Evolutionary conservation across 2,113 vertebrate genomes (phyloP).

Genomic region (Cebidichthys violaceus): DNA sequence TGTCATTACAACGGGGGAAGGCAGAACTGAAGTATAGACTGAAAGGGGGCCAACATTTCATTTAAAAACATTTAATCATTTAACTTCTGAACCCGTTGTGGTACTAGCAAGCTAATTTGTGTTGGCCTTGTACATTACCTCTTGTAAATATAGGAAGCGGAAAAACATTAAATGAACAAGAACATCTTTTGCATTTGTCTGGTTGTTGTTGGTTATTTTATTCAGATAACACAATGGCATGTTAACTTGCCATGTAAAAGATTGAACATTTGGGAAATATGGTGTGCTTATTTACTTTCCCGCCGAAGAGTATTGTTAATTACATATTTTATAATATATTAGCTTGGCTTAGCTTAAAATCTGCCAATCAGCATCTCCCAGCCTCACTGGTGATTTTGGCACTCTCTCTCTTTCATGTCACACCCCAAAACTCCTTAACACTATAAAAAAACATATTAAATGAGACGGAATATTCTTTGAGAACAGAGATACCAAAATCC

Average conservation of each 20-base stretch:
- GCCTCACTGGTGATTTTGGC: background rate
- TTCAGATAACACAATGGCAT: background rate
- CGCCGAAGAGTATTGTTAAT: background rate
- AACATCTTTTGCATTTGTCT: background rate
- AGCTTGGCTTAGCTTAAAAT: background rate
- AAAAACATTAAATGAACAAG: background rate
- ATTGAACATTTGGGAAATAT: background rate
- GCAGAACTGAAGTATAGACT: background rate
- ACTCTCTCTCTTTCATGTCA: background rate
- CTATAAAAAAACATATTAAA: constrained; percentile 20
- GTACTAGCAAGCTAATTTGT: background rate
- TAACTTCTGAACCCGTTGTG: background rate
- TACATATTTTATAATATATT: background rate
- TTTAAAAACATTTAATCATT: background rate
- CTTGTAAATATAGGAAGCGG: background rate
- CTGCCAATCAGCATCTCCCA: background rate
- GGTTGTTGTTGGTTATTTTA: background rate
- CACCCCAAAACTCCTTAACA: background rate
- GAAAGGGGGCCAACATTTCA: background rate
- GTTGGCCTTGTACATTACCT: background rate
- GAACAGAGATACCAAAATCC: constrained; percentile 9
- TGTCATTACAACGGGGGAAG: constrained; percentile 1
- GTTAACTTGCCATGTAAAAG: background rate
- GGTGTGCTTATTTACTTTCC: background rate
- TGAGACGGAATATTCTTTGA: background rate